Base-by-base conservation (phyloP, 37 sponge, comb jelly and placozoan species). In the Haliclona indistincta region DNA sequence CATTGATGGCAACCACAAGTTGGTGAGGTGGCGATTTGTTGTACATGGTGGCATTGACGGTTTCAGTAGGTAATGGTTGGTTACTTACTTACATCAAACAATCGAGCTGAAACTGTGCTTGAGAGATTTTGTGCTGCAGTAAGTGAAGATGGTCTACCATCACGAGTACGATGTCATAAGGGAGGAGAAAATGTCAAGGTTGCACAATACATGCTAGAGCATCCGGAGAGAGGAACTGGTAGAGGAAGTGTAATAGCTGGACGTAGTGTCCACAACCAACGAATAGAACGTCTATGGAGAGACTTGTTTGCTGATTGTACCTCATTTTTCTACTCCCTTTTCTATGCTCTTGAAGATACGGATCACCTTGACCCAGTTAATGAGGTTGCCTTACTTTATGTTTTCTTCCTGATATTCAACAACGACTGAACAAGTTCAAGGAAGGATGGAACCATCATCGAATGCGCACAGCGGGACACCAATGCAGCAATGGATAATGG, bases 201-300 rank as follows among this genome's bases (percentile, higher is more conserved):
- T 32, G 52, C 68, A 44, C 33, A 65, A 17, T 87, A 42, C 65
- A 87, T 87, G 88, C 68, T 83, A 29, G 30, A 32, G 20, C 80
- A 71, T 45, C 65, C 65, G 25, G 38, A 51, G 20, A 54, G 90
- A 53, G 90, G 85, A 49, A 6, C 66, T n/a, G 79, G 56, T 28
- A 56, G 90, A 62, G 70, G 71, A 15, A 84, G 81, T 64, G 45
- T 79, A 34, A 89, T 89, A 3, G 38, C 45, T 25, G 81, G 90
- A 13, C 34, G 63, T 52, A 84, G 76, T 74, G 70, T 84, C 7
- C 90, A 89, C 71, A 88, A 88, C 62, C 89, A 88, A 42, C 26
- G 74, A 66, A 78, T 88, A n/a, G 84, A 83, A 56, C 40, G 83
- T 20, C 51, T 88, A n/a, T 85, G 79, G 73, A 11, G 86, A 61